These are phyloP conservation scores for Melanostigma gelatinosum DNA, from an alignment of 2,113 vertebrate genomes.

Conservation along the genomic window DNA sequence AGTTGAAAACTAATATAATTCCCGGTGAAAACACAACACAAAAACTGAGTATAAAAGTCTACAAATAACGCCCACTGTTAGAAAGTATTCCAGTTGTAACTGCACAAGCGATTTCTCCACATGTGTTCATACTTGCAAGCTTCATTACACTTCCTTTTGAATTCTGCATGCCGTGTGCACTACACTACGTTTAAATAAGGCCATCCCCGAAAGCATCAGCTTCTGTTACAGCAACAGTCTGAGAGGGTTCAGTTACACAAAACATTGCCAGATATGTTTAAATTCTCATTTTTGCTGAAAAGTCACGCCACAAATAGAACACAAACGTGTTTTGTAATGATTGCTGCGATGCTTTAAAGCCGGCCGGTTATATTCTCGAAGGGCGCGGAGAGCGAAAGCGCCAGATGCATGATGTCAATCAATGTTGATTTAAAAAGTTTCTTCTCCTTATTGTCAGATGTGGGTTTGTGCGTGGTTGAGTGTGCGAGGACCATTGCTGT, in stretches of 20 bases:
- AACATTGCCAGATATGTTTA: constrained; percentile 4
- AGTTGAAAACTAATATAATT: background rate
- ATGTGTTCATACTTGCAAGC: background rate
- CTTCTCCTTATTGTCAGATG: constrained; percentile 5
- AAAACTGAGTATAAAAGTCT: background rate
- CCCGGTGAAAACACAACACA: background rate
- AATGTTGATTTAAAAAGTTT: constrained; percentile 40
- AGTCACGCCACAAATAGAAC: background rate
- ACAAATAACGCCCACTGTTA: background rate
- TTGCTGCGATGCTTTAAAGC: constrained; percentile 27
- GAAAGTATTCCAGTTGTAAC: background rate
- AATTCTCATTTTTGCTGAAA: constrained; percentile 6
- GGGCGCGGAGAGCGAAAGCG: constrained; percentile 6
- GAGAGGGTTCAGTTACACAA: background rate
- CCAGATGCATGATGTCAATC: constrained; percentile 39
- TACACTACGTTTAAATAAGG: background rate
- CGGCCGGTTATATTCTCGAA: constrained; percentile 9
- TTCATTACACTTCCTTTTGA: constrained; percentile 2
- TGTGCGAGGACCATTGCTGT: background rate
- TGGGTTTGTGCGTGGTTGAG: background rate
- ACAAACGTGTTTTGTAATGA: constrained; percentile 32
- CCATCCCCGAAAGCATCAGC: background rate
- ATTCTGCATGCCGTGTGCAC: constrained; percentile 10
- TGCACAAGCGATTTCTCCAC: background rate
- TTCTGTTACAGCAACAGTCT: background rate